A percentile compares a stretch with the other conserved stretches of the same genome.
Conservation (phyloP, 2,888 invertebrate species). For the Lypha dubia region DNA sequence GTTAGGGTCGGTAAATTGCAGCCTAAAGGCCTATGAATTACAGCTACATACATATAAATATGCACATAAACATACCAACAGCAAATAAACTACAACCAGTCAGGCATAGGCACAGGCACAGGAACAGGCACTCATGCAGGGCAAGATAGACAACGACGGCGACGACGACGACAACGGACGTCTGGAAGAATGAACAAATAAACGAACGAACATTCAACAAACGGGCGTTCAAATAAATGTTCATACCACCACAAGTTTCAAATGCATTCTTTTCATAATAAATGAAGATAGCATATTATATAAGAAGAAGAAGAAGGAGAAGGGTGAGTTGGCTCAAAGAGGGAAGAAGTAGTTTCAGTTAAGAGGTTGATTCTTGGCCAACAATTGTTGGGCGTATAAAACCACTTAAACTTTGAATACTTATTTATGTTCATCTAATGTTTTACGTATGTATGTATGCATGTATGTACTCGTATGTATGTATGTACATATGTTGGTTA, state of each 20-base stretch:
- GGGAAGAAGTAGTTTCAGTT: slow-evolving; percentile 22
- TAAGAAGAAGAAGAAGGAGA: too few relatives aligned
- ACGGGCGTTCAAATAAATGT: slow-evolving; percentile 32
- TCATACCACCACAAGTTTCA: slow-evolving; percentile 33
- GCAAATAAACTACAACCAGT: slow-evolving; percentile 24
- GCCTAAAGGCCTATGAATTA: slow-evolving; percentile 76
- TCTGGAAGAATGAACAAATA: not conserved
- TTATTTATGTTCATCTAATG: slow-evolving; percentile 66
- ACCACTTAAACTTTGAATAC: slow-evolving; percentile 62
- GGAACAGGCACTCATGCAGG: not conserved
- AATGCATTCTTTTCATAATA: slow-evolving; percentile 28
- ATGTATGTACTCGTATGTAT: too few relatives aligned
- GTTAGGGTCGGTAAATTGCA: slow-evolving; percentile 82
- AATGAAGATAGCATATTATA: slow-evolving; percentile 1
- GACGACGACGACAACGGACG: slow-evolving; percentile 1
- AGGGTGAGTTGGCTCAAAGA: not conserved
- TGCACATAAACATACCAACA: slow-evolving; percentile 31
- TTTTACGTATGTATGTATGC: slow-evolving; percentile 50
- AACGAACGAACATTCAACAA: slow-evolving; percentile 1
- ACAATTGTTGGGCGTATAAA: slow-evolving; percentile 60
- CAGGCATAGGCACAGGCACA: slow-evolving; percentile 28
- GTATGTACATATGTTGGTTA: too few relatives aligned
- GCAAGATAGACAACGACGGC: not conserved
- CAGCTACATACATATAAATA: slow-evolving; percentile 44
- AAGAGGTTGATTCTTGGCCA: slow-evolving; percentile 24